These are phyloP conservation scores for Eretmochelys imbricata DNA, from an alignment of 2,113 vertebrate species.

Conservation along the genomic window DNA sequence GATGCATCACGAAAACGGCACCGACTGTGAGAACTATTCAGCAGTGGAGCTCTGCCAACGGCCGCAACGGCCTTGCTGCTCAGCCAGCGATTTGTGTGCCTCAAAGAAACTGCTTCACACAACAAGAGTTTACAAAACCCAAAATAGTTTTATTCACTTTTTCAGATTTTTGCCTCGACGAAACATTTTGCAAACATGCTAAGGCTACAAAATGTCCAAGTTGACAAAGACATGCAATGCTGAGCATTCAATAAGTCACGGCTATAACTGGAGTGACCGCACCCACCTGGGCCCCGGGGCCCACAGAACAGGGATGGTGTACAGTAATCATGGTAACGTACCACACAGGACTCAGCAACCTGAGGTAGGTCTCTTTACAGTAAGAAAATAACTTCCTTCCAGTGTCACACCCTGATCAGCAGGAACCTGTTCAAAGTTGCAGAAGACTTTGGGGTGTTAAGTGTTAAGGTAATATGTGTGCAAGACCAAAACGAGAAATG, in stretches of 20 bases:
- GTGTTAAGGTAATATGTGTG: constrained; percentile 63
- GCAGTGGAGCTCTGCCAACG: not conserved
- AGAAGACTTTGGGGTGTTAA: constrained; percentile 53
- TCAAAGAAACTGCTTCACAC: constrained; percentile 61
- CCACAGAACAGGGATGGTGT: constrained; percentile 57
- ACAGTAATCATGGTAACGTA: constrained; percentile 66
- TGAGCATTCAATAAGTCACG: constrained; percentile 73
- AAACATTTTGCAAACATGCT: constrained; percentile 91
- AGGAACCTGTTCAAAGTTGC: constrained; percentile 71
- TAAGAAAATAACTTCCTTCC: constrained; percentile 79
- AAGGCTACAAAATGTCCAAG: constrained; percentile 88
- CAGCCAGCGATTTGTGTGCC: not conserved
- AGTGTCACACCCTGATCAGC: constrained; percentile 80
- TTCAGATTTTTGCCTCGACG: constrained; percentile 77
- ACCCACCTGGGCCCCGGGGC: constrained; percentile 72
- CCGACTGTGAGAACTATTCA: not conserved
- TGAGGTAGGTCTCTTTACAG: constrained; percentile 87
- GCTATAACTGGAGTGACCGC: constrained; percentile 70
- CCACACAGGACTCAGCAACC: constrained; percentile 78
- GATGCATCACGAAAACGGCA: not conserved
- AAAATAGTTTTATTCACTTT: constrained; percentile 91
- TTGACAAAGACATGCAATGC: constrained; percentile 83
- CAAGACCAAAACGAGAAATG: constrained; percentile 61
- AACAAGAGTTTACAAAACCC: constrained; percentile 78
- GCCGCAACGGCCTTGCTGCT: not conserved